A percentile compares a stretch with the other conserved stretches of the same genome.
These are phyloP conservation scores for Stegostoma tigrinum DNA, from an alignment of 2,113 vertebrate genomes.

Conservation along the genomic window DNA sequence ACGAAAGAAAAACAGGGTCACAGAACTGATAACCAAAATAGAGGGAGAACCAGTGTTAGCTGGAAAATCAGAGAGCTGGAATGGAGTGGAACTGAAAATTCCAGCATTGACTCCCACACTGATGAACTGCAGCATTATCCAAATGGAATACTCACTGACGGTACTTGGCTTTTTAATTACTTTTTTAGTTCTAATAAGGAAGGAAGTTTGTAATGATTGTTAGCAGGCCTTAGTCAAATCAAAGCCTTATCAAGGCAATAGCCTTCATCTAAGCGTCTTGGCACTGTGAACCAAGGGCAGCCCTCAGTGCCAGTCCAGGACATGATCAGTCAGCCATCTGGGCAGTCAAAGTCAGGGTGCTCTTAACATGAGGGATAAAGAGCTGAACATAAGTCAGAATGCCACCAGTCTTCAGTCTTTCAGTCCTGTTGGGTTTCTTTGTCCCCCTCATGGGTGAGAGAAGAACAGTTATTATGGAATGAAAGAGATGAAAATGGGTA, in stretches of 20 bases:
- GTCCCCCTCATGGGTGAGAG: too few relatives aligned
- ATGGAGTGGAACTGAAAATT: conserved; percentile 88
- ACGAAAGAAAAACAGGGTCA: conserved; percentile 97
- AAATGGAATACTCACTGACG: conserved; percentile 95
- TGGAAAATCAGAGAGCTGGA: conserved; percentile 95
- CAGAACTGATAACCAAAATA: conserved; percentile 84
- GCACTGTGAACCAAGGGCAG: too few relatives aligned
- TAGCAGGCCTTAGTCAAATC: not conserved
- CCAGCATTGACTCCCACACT: conserved; percentile 92
- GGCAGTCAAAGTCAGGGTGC: too few relatives aligned
- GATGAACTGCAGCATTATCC: conserved; percentile 92
- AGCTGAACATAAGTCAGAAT: too few relatives aligned
- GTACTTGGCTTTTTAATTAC: conserved; percentile 49
- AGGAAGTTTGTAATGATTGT: not conserved
- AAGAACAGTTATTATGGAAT: too few relatives aligned
- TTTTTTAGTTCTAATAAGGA: not conserved
- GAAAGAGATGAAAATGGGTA: too few relatives aligned
- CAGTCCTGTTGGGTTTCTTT: too few relatives aligned
- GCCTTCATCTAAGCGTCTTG: too few relatives aligned
- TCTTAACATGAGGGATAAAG: too few relatives aligned
- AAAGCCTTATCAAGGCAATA: not conserved
- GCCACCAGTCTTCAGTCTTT: too few relatives aligned
- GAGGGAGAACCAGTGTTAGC: conserved; percentile 88
- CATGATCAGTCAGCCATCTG: too few relatives aligned
- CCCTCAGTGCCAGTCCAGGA: too few relatives aligned